These are phyloP conservation scores for Thaleichthys pacificus DNA, from an alignment of 2,797 vertebrate species.

Conservation along the genomic window DNA sequence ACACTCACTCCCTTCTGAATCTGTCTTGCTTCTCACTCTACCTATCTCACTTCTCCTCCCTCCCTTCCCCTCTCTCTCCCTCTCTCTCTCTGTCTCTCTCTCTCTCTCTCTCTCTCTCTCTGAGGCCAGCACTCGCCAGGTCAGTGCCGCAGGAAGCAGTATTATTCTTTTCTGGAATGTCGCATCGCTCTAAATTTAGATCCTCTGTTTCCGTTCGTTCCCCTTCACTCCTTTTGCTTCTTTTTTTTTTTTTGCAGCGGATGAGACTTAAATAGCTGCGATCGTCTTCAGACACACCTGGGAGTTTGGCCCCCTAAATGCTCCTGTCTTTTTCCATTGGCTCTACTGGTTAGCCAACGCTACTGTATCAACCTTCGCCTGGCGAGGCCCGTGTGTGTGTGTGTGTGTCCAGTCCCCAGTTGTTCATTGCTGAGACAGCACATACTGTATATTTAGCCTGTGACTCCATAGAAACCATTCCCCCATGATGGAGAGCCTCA, in stretches of 20 bases:
- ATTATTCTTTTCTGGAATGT: slow-evolving; percentile 74
- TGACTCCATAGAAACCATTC: background rate
- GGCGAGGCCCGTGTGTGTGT: background rate
- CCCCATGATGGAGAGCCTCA: too few species aligned
- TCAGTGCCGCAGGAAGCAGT: slow-evolving; percentile 54
- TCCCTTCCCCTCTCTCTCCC: slow-evolving; percentile 27
- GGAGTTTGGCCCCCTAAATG: slow-evolving; percentile 34
- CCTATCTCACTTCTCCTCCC: background rate
- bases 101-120: background rate
- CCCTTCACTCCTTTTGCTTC: slow-evolving; percentile 32
- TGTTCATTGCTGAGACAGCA: slow-evolving; percentile 1
- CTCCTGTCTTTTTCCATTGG: slow-evolving; percentile 11
- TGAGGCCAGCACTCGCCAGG: background rate
- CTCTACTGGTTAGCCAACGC: background rate
- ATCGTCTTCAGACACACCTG: slow-evolving; percentile 59
- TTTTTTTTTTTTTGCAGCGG: slow-evolving; percentile 41
- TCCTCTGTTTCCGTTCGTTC: slow-evolving; percentile 64
- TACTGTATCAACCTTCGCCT: background rate
- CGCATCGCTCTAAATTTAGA: slow-evolving; percentile 73
- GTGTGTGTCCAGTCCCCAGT: slow-evolving; percentile 23
- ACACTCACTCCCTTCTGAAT: too few species aligned
- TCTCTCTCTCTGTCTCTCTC: background rate
- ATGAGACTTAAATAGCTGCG: slow-evolving; percentile 56
- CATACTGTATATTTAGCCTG: background rate
- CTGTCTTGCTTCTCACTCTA: too few species aligned